Conservation (phyloP, 2,888 invertebrate species). For the Lithophane semibrunnea region DNA sequence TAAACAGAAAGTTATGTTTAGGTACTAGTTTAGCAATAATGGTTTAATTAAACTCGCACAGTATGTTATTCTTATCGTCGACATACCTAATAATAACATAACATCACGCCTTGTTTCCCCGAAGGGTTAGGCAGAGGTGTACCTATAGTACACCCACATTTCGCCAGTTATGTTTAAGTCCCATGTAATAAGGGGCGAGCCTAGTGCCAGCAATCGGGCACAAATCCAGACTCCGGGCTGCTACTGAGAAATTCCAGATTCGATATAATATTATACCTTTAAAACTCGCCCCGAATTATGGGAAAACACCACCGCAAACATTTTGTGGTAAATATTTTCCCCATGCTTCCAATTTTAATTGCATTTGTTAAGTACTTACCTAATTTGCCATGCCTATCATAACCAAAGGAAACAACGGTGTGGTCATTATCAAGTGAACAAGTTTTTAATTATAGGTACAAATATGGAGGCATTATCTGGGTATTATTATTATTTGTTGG, state of each 20-base stretch:
- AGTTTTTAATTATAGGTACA: not conserved
- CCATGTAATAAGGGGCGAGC: too few species aligned
- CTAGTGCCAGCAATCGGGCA: too few species aligned
- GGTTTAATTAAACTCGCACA: not conserved
- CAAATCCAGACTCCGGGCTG: too few species aligned
- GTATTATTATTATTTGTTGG: too few species aligned
- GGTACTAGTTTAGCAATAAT: not conserved
- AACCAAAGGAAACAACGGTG: not conserved
- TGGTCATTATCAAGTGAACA: not conserved
- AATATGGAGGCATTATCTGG: not conserved
- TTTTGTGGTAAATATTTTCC: not conserved
- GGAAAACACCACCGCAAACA: not conserved
- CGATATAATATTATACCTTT: too few species aligned
- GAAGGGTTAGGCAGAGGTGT: too few species aligned
- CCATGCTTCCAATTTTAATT: slow-evolving; percentile 1
- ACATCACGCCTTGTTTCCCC: too few species aligned
- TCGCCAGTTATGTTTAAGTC: too few species aligned
- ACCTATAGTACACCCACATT: too few species aligned
- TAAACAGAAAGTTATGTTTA: not conserved
- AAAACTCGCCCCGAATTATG: not conserved
- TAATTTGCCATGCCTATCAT: slow-evolving; percentile 12
- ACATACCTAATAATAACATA: too few species aligned
- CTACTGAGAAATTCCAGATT: too few species aligned
- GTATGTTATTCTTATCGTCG: not conserved
- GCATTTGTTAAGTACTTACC: not conserved